These are phyloP conservation scores for Oxytorus armatus DNA, from an alignment of 2,888 invertebrate species.

Conservation along the genomic window DNA sequence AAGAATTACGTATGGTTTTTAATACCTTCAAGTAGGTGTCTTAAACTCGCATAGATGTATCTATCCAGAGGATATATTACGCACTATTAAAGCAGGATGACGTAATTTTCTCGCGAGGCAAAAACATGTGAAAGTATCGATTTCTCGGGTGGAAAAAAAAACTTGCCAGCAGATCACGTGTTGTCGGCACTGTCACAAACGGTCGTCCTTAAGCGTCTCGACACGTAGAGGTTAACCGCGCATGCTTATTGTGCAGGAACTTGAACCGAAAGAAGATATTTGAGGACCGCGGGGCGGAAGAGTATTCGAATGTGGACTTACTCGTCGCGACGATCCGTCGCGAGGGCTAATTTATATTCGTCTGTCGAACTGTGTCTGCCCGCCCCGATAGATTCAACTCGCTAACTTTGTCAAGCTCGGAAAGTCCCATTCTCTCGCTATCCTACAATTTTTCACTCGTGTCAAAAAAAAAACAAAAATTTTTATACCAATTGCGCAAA, in stretches of 20 bases:
- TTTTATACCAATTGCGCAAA: too few species aligned
- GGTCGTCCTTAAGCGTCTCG: slow-evolving; percentile 18
- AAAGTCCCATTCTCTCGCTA: too few species aligned
- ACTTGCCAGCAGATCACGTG: slow-evolving; percentile 27
- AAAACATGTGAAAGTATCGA: slow-evolving; percentile 59
- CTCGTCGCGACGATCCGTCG: slow-evolving; percentile 26
- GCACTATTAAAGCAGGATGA: slow-evolving; percentile 46
- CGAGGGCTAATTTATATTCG: slow-evolving; percentile 57
- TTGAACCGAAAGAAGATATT: slow-evolving; percentile 16
- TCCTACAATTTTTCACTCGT: not conserved
- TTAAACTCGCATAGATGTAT: too few species aligned
- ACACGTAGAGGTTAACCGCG: slow-evolving; percentile 3
- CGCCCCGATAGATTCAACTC: slow-evolving; percentile 21
- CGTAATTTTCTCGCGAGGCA: slow-evolving; percentile 53
- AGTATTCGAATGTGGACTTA: slow-evolving; percentile 36
- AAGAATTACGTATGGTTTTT: too few species aligned
- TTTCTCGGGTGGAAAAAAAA: slow-evolving; percentile 44
- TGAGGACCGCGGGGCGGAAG: slow-evolving; percentile 39
- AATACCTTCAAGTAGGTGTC: too few species aligned
- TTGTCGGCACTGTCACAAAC: slow-evolving; percentile 24
- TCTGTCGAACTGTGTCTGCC: slow-evolving; percentile 56
- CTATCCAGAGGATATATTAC: too few species aligned
- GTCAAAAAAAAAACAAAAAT: not conserved
- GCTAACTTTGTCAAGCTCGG: slow-evolving; percentile 17
- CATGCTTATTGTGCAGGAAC: slow-evolving; percentile 7